Evolutionary conservation across 2,888 invertebrate genomes (phyloP).

Genomic region (Drosophila mayaguana): DNA sequence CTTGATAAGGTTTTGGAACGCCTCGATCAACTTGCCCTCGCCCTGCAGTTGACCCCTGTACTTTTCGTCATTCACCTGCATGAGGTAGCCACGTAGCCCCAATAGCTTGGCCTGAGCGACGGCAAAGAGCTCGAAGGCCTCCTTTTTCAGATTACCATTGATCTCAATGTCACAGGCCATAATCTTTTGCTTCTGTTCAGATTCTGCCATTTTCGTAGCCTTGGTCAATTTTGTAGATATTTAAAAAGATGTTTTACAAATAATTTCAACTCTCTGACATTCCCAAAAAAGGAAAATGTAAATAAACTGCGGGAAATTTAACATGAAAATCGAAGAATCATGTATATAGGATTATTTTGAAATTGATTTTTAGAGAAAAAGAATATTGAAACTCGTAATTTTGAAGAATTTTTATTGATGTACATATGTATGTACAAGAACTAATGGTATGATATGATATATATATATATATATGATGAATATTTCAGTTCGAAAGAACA

Average conservation of each 20-base stretch:
- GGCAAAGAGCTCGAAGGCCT: conserved; percentile 63
- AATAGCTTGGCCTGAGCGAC: conserved; percentile 47
- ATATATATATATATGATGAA: too few relatives aligned
- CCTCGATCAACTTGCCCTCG: conserved; percentile 60
- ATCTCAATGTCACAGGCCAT: conserved; percentile 66
- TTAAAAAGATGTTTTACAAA: background rate
- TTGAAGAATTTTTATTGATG: too few relatives aligned
- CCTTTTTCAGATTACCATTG: conserved; percentile 46
- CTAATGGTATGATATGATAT: too few relatives aligned
- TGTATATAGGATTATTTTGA: too few relatives aligned
- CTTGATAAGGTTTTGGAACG: conserved; percentile 51
- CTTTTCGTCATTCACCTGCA: conserved; percentile 23
- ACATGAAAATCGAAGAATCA: background rate
- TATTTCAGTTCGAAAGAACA: too few relatives aligned
- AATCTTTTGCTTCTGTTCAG: background rate
- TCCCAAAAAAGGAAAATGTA: background rate
- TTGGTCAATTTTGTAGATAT: background rate
- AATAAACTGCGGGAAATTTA: background rate
- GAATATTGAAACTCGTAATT: too few relatives aligned
- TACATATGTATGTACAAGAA: too few relatives aligned
- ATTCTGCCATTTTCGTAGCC: conserved; percentile 32
- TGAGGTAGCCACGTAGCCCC: conserved; percentile 62
- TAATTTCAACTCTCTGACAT: background rate
- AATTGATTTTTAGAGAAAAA: too few relatives aligned
- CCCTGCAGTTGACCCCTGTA: conserved; percentile 59